phyloP scores from a whole-genome alignment of 1,140 invertebrate species.

The Nilaparvata lugens region DNA sequence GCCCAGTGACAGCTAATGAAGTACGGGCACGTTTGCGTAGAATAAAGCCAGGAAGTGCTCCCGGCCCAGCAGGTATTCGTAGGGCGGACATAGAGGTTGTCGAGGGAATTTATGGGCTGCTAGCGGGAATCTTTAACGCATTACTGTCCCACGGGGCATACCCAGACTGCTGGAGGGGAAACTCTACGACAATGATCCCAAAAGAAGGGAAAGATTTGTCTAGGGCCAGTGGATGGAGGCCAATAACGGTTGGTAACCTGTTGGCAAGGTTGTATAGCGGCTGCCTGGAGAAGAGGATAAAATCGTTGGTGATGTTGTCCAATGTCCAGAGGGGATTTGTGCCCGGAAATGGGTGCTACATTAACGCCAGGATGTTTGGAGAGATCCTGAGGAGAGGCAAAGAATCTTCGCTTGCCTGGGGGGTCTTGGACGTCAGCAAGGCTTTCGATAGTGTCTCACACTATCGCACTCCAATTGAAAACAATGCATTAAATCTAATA shows the following conservation, averaged over 20 bases:
- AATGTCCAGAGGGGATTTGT: neutral
- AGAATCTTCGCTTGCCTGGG: too few relatives aligned
- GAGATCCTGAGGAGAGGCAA: too few relatives aligned
- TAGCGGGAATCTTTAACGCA: neutral
- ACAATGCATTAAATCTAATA: too few relatives aligned
- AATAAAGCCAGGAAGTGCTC: neutral
- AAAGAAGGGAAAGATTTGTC: constrained; percentile 19
- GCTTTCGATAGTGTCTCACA: too few relatives aligned
- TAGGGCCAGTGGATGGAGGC: neutral
- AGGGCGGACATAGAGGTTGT: neutral
- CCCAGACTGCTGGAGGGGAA: constrained; percentile 12
- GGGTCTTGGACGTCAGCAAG: too few relatives aligned
- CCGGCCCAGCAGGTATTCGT: neutral
- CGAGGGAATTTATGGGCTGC: neutral
- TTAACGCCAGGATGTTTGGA: neutral
- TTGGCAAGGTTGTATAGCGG: neutral
- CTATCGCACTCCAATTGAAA: too few relatives aligned
- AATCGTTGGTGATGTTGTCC: neutral
- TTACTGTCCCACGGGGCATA: neutral
- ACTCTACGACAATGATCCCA: constrained; percentile 25
- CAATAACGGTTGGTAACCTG: neutral
- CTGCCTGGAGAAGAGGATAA: neutral
- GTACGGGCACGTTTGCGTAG: neutral
- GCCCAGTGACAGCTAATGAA: neutral
- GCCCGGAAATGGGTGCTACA: neutral